Evolutionary conservation across 2,113 vertebrate species (phyloP).

Genomic region (Hemiprocne comata): DNA sequence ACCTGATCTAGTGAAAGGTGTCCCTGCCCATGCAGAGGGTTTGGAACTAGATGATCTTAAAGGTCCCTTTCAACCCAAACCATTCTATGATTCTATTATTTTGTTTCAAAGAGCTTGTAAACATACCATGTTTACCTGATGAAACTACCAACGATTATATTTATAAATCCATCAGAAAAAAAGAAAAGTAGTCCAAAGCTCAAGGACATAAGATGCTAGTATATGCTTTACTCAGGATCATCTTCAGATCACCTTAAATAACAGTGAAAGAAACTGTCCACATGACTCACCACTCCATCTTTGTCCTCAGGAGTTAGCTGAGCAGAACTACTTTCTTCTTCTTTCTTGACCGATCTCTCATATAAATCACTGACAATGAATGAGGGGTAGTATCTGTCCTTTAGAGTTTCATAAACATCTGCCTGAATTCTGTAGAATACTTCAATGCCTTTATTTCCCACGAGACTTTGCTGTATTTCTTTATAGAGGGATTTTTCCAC

Average conservation of each 20-base stretch:
- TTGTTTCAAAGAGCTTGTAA: background rate
- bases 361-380: conserved; percentile 96
- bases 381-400: conserved; percentile 95
- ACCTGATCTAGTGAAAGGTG: too few relatives aligned
- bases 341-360: conserved; percentile 85
- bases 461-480: conserved; percentile 97
- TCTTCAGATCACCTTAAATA: background rate
- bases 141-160: background rate
- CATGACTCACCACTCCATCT: conserved; percentile 84
- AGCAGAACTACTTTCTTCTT: conserved; percentile 82
- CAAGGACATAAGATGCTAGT: background rate
- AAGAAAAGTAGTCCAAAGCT: background rate
- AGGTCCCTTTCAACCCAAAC: too few relatives aligned
- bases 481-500: conserved; percentile 96
- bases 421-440: conserved; percentile 92
- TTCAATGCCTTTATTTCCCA: conserved; percentile 95
- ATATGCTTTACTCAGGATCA: background rate
- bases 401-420: conserved; percentile 89
- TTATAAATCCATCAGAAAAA: background rate
- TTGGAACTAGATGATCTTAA: too few relatives aligned
- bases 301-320: conserved; percentile 84
- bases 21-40: too few relatives aligned
- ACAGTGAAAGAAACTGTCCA: background rate
- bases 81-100: background rate
- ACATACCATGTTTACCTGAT: background rate